Percentiles rank a stretch among this genome's conserved stretches.
These are phyloP conservation scores for Cairina moschata DNA, from an alignment of 2,113 vertebrate genomes.

Conservation along the genomic window DNA sequence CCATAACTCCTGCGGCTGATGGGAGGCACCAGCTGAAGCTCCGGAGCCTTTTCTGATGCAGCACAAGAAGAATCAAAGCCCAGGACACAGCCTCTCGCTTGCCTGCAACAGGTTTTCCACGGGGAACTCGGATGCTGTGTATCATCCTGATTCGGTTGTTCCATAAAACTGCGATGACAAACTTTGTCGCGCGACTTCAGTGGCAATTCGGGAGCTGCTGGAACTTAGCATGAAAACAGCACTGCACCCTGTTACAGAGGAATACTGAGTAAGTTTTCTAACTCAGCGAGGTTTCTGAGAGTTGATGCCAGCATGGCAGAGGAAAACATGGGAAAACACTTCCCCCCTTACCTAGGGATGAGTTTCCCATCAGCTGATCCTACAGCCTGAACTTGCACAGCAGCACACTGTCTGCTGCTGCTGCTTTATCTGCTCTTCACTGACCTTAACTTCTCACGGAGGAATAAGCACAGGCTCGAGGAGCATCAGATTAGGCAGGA, in stretches of 20 bases:
- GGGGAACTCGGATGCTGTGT: not conserved
- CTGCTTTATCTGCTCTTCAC: not conserved
- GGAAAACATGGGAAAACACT: not conserved
- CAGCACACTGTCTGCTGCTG: not conserved
- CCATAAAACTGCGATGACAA: not conserved
- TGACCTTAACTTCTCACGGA: not conserved
- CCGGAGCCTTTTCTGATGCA: not conserved
- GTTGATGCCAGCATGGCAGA: not conserved
- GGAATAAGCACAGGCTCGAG: not conserved
- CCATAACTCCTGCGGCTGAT: not conserved
- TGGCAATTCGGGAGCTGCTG: not conserved
- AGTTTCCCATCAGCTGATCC: not conserved
- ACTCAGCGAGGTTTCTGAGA: not conserved
- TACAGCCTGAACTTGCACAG: not conserved
- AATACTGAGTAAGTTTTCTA: not conserved
- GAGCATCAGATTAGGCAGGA: not conserved
- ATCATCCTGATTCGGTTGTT: not conserved
- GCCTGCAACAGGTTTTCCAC: not conserved
- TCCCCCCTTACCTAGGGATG: not conserved
- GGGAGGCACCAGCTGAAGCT: constrained; percentile 1
- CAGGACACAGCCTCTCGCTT: not conserved
- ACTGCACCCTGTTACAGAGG: not conserved
- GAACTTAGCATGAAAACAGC: not conserved
- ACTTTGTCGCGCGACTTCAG: not conserved
- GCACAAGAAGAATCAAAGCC: not conserved